Evolutionary conservation across 1,140 invertebrate genomes (phyloP), one percentile per base, ranked within the genome.

Genomic region (Melipona quadrifasciata): DNA sequence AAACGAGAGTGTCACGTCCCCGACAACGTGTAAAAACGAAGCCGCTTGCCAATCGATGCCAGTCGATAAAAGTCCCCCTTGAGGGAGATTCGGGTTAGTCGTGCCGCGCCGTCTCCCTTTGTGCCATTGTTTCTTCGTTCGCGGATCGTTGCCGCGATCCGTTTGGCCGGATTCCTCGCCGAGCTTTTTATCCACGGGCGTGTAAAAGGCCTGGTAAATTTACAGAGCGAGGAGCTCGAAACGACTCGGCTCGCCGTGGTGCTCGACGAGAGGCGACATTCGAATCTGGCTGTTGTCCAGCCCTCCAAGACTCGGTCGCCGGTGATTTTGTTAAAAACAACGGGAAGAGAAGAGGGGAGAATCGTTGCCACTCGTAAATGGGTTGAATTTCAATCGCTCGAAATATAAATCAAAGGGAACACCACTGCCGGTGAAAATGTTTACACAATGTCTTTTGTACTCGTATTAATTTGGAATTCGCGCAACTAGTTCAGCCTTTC

Each of bases 261-360:
- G 8, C 39, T 47, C 39, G 39, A 39, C 39, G 39, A 39, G 27
- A 70, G 68, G 70, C 72, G 81, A 84, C 76, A 88, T 79, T 74
- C 70, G 85, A 78, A 84, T 84, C 84, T 89, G 87, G 88, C 88
- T 75, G 57, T 78, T 89, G 87, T 89, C 88, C 88, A 89, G 87
- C 39, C 21, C 83, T 81, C 78, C 80, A 78, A 89, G 73, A 86
- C 67, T 61, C 24, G 21, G 80, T 34, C 73, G 39, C 68, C 85
- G 86, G 86, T 84, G 87, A 89, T 89, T 89, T 81, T 67, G 74
- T 84, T 86, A 86, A 81, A 86, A 84, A 82, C 77, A 84, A 73
- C 81, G 83, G 80, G 39, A 8, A 4, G 34, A 2, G 34, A 5
- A 2, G 0, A 6, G 39, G 39, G 39, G 39, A 0, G 84, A 81